A percentile compares a stretch with the other conserved stretches of the same genome.
Conservation (phyloP, 2,113 vertebrate genomes). For the Boleophthalmus pectinirostris region DNA sequence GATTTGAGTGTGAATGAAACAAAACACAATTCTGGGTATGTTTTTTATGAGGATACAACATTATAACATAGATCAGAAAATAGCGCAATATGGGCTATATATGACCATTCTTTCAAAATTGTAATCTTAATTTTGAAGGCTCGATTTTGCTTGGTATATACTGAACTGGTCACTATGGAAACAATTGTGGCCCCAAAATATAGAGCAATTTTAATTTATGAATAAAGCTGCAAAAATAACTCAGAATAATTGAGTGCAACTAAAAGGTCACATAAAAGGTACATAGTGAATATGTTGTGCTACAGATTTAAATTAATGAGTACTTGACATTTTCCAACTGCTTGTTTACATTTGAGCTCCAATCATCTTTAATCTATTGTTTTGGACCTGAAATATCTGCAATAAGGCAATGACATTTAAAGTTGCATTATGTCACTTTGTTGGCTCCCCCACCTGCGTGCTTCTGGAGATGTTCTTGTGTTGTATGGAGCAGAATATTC, state of each 20-base stretch:
- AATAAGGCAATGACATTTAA: neutral
- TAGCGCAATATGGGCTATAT: no score
- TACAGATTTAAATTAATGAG: neutral
- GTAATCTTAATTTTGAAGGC: no score
- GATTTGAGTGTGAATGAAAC: no score
- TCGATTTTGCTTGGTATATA: neutral
- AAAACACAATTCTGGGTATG: no score
- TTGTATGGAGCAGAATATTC: neutral
- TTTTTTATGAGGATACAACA: no score
- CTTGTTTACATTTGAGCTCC: neutral
- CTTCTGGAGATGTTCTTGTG: neutral
- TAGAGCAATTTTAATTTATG: neutral
- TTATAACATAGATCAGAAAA: no score
- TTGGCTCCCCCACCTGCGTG: no score
- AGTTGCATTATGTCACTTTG: neutral
- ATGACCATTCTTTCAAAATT: no score
- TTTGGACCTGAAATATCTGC: neutral
- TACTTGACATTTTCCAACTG: neutral
- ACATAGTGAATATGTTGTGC: neutral
- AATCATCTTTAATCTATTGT: neutral
- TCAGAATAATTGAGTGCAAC: slow-evolving; percentile 2
- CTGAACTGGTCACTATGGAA: neutral
- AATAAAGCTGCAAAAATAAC: neutral
- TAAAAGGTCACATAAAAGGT: neutral
- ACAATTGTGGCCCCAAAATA: neutral